A percentile compares a stretch with the other conserved stretches of the same genome.
These are phyloP conservation scores for Probosciger aterrimus DNA, from an alignment of 2,113 vertebrate genomes.

Conservation along the genomic window DNA sequence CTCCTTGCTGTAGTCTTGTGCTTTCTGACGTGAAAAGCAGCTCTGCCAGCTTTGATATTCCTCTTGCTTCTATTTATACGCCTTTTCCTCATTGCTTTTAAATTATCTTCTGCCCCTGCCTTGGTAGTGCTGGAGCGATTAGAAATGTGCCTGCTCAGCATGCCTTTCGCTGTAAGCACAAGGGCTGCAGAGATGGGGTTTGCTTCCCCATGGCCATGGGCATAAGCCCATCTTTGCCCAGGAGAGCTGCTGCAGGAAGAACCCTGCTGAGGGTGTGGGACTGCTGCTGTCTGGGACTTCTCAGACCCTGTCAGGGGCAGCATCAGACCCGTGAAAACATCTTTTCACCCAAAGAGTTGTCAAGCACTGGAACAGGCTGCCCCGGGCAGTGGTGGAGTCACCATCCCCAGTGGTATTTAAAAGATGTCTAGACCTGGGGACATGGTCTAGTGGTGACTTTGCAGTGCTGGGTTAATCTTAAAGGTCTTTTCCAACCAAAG, in stretches of 20 bases:
- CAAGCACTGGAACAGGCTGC: not conserved
- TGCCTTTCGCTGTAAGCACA: not conserved
- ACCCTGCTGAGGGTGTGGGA: not conserved
- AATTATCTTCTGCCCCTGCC: not conserved
- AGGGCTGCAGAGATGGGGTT: not conserved
- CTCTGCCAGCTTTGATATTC: not conserved
- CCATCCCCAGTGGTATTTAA: not conserved
- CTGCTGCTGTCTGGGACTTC: not conserved
- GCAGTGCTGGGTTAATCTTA: rapidly evolving
- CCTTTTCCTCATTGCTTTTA: not conserved
- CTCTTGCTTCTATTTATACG: not conserved
- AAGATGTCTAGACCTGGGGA: not conserved
- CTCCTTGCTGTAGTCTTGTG: not conserved
- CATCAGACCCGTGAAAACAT: not conserved
- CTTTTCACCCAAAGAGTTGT: not conserved
- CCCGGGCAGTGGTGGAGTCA: not conserved
- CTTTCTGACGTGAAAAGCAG: not conserved
- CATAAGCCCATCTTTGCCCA: not conserved
- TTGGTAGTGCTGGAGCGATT: rapidly evolving
- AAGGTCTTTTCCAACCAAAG: not conserved
- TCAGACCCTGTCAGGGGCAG: not conserved
- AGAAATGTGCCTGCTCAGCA: too few relatives aligned
- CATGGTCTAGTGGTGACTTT: not conserved
- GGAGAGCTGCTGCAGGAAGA: not conserved
- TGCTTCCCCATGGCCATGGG: rapidly evolving